Conservation (phyloP, 2,888 invertebrate species). For the Aphrophora alni region DNA sequence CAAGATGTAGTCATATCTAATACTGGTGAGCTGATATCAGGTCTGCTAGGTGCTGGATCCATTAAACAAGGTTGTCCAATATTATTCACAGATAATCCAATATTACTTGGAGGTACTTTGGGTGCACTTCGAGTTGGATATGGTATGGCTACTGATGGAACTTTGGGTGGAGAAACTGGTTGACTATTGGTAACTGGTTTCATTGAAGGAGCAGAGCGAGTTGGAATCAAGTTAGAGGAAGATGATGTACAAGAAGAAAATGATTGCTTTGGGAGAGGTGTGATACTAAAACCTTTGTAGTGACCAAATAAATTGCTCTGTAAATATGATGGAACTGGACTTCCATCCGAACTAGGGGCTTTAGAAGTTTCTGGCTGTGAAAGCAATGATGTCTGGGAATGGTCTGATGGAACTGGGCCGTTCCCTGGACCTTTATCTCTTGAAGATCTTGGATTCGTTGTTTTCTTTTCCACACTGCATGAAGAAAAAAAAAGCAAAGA, state of each 20-base stretch:
- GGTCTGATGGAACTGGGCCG: slow-evolving; percentile 44
- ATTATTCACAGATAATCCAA: slow-evolving; percentile 33
- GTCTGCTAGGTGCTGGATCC: slow-evolving; percentile 61
- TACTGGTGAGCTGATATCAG: slow-evolving; percentile 82
- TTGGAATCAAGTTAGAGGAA: slow-evolving; percentile 35
- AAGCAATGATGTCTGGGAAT: slow-evolving; percentile 46
- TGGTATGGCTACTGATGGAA: slow-evolving; percentile 30
- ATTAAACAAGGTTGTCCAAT: slow-evolving; percentile 25
- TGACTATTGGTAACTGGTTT: slow-evolving; percentile 26
- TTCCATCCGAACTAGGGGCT: slow-evolving; percentile 12
- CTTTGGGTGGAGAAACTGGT: slow-evolving; percentile 39
- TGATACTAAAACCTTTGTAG: slow-evolving; percentile 84
- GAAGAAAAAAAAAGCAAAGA: slow-evolving; percentile 34
- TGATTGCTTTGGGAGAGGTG: slow-evolving; percentile 63
- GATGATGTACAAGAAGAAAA: slow-evolving; percentile 24
- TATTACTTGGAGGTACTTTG: slow-evolving; percentile 41
- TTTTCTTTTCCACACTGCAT: slow-evolving; percentile 46
- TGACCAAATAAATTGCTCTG: slow-evolving; percentile 77
- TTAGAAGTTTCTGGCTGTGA: slow-evolving; percentile 28
- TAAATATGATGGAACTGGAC: slow-evolving; percentile 38
- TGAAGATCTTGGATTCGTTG: slow-evolving; percentile 26
- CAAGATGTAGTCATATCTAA: slow-evolving; percentile 78
- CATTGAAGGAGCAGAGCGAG: slow-evolving; percentile 45
- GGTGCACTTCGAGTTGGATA: slow-evolving; percentile 43
- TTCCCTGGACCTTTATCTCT: slow-evolving; percentile 28